Percentiles rank a stretch among this genome's conserved stretches.
Conservation (phyloP, 1,140 invertebrate species). For the Schmidtea mediterranea region DNA sequence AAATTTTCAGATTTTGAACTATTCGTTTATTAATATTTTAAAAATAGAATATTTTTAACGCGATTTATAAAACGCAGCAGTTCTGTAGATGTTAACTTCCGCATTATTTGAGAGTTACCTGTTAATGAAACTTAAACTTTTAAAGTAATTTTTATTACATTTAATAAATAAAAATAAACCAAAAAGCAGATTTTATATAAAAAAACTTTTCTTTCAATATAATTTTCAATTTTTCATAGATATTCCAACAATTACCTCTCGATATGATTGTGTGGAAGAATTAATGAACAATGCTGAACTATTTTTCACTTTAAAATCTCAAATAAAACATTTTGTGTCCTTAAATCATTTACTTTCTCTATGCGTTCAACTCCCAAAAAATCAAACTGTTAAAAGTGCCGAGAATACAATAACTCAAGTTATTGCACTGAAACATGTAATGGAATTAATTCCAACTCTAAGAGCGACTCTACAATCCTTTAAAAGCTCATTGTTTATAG, state of each 20-base stretch:
- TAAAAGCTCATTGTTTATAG: slow-evolving; percentile 34
- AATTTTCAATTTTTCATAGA: too few relatives aligned
- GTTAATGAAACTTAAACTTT: too few relatives aligned
- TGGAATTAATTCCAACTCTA: slow-evolving; percentile 41
- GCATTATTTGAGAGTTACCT: too few relatives aligned
- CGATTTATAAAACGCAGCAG: too few relatives aligned
- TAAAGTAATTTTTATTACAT: too few relatives aligned
- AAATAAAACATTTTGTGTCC: slow-evolving; percentile 33
- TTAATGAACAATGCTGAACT: slow-evolving; percentile 35
- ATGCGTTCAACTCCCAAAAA: slow-evolving; percentile 32
- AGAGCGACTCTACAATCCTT: slow-evolving; percentile 33
- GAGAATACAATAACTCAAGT: slow-evolving; percentile 51
- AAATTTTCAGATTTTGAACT: too few relatives aligned
- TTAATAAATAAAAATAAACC: too few relatives aligned
- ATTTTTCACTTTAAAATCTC: slow-evolving; percentile 30
- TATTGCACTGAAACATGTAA: slow-evolving; percentile 44
- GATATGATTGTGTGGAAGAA: slow-evolving; percentile 45
- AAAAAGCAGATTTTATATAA: too few relatives aligned
- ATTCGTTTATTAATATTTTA: too few relatives aligned
- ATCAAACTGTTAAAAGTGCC: slow-evolving; percentile 33
- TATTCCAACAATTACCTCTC: slow-evolving; percentile 34
- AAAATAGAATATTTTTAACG: too few relatives aligned
- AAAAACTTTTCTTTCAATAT: too few relatives aligned
- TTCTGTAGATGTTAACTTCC: too few relatives aligned
- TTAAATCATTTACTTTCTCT: slow-evolving; percentile 36